Base-by-base conservation (phyloP, 2,113 vertebrate genomes). In the Anguilla rostrata region DNA sequence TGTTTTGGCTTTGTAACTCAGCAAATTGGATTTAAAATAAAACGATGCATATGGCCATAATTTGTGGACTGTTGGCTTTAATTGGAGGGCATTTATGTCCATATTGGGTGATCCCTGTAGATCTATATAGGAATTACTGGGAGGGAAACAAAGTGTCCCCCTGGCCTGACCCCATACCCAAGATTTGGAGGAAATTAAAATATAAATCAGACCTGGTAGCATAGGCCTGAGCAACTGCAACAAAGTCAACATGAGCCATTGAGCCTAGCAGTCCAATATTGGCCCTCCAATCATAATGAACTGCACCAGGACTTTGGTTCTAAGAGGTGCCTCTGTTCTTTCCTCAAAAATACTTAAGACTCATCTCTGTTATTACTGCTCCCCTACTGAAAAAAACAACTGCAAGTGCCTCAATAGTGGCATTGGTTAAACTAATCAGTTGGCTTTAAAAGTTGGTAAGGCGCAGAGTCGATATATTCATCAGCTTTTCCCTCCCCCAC, bases 131-230 rank as follows among this genome's bases (percentile, higher is more conserved):
- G 9, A 53, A 53, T 53, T 53, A 12, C 8, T 2, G 11, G 0
- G 11, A 53, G 49, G 11, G 49, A 53, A 11, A 11, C 8, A 53
- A 14, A 53, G 49, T 14, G 12, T 20, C 60, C 26, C 60, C 22
- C 60, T 66, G 89, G 88, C 71, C 86, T 86, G 90, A 90, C 95
- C 96, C 96, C 95, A 93, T 90, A 93, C 88, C 79, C 79, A 91
- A 94, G 94, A 96, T 96, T 94, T 95, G 92, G 91, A 83, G 88
- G 85, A 92, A 93, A 93, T 93, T 92, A 88, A 93, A 94, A 91
- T 94, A 92, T 87, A 87, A 85, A 84, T 85, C 81, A n/a, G 75
- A 57, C 85, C 90, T 92, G 91, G 85, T 92, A 93, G 15, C 90
- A 92, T 92, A 92, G 93, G 89, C 5, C 57, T 20, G 57, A 20